phyloP scores from a whole-genome alignment of 1,140 invertebrate species.

The Brachionus rotundiformis region DNA sequence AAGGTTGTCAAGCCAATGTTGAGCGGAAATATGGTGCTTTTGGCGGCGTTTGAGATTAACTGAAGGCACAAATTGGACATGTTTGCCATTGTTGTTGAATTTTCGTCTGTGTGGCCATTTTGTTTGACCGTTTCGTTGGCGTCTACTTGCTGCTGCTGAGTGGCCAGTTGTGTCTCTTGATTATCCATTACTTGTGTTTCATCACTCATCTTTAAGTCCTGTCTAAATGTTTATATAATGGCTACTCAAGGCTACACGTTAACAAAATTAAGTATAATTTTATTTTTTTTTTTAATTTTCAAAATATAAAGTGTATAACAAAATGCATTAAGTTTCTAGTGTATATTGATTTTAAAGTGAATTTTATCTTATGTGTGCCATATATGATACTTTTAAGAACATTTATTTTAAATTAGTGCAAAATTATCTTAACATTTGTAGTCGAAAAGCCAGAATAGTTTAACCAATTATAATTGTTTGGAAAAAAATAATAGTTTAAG shows the following conservation, averaged over 20 bases:
- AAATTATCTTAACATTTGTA: not conserved
- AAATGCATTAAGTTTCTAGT: not conserved
- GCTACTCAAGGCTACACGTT: not conserved
- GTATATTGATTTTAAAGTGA: not conserved
- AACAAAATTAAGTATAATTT: not conserved
- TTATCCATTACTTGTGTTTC: not conserved
- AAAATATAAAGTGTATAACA: not conserved
- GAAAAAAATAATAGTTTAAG: no score
- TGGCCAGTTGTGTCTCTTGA: not conserved
- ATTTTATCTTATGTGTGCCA: no score
- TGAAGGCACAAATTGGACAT: not conserved
- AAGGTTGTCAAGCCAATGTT: not conserved
- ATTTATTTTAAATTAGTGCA: no score
- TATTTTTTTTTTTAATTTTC: not conserved
- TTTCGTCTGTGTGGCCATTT: slow-evolving; percentile 16
- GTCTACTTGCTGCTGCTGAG: not conserved
- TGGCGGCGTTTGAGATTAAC: not conserved
- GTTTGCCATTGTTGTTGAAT: not conserved
- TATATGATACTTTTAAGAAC: no score
- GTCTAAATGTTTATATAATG: not conserved
- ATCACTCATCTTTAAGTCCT: not conserved
- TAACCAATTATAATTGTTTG: no score
- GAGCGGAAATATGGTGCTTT: not conserved
- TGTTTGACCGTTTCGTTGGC: not conserved
- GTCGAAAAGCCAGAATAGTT: no score